Conservation (phyloP, 2,113 vertebrate genomes). For the Anoura caudifer region DNA sequence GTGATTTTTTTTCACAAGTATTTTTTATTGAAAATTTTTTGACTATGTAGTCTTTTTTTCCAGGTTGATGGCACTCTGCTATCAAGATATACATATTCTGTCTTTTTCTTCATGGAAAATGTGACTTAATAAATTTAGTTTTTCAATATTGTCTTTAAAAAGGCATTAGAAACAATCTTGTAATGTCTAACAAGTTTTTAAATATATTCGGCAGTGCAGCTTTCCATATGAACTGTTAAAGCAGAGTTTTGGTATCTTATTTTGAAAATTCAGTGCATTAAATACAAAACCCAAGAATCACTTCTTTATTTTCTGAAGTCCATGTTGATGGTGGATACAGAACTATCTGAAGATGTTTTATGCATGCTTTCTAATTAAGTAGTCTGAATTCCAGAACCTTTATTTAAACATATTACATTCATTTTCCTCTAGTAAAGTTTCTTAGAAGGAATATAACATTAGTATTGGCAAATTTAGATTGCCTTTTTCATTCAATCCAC, state of each 20-base stretch:
- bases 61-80: neutral
- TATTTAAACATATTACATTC: neutral
- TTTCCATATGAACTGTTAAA: neutral
- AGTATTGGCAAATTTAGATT: neutral
- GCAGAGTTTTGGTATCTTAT: neutral
- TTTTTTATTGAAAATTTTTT: neutral
- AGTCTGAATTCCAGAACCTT: neutral
- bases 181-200: neutral
- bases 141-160: neutral
- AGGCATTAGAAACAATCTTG: neutral
- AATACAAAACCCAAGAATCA: neutral
- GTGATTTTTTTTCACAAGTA: neutral
- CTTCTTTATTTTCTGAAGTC: neutral
- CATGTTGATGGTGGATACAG: neutral
- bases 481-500: neutral
- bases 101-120: slow-evolving; percentile 15
- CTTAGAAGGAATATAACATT: neutral
- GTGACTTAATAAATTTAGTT: neutral
- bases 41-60: neutral
- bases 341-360: neutral
- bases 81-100: neutral
- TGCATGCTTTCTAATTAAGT: neutral
- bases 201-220: neutral
- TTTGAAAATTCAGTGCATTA: neutral
- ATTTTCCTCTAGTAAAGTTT: neutral